Evolutionary conservation across 2,797 vertebrate genomes (phyloP).

Genomic region (Eulemur coronatus): DNA sequence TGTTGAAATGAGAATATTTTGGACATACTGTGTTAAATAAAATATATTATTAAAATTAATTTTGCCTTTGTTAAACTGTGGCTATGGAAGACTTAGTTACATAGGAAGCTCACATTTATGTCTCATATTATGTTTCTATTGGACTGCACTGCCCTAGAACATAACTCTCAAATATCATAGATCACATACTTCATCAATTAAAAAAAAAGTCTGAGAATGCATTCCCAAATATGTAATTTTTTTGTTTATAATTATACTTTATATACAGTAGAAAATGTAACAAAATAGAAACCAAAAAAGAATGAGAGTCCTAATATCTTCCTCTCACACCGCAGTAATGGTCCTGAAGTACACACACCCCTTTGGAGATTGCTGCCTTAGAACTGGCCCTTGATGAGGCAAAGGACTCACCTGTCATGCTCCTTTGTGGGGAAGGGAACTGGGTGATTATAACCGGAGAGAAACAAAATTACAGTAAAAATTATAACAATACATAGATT

Average conservation of each 20-base stretch:
- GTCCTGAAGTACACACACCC: fast-evolving
- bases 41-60: neutral
- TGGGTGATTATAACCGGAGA: neutral
- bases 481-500: neutral
- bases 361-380: neutral
- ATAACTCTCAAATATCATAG: neutral
- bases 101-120: neutral
- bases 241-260: conserved; percentile 17
- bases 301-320: neutral
- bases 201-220: neutral
- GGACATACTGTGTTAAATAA: neutral
- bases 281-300: neutral
- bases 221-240: neutral
- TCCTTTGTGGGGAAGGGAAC: neutral
- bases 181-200: neutral
- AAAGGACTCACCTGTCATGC: neutral
- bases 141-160: neutral
- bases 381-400: neutral
- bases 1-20: conserved; percentile 28
- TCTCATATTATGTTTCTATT: neutral
- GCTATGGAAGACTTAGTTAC: neutral
- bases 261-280: neutral
- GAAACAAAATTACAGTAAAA: conserved; percentile 35
- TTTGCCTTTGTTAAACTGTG: neutral
- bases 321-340: neutral